These are phyloP conservation scores for Phrixothrix hirtus DNA, from an alignment of 2,888 invertebrate genomes.

Conservation along the genomic window DNA sequence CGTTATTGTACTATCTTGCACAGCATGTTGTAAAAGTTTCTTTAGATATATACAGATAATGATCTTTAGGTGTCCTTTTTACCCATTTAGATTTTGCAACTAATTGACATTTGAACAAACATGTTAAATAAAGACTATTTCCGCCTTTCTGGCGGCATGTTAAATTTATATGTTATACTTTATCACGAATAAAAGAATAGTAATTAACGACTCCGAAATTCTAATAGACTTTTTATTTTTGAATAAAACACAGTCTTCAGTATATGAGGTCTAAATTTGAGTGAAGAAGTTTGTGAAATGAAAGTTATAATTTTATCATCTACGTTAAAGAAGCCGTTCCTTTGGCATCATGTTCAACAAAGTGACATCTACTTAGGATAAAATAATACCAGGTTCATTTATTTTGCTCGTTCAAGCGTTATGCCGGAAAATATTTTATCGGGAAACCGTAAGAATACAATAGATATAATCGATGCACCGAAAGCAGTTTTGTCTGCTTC, in stretches of 20 bases:
- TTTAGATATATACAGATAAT: no score
- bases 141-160: no score
- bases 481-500: not conserved
- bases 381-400: slow-evolving; percentile 46
- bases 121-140: no score
- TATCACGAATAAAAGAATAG: not conserved
- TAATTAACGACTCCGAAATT: not conserved
- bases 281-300: not conserved
- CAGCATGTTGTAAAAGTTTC: no score
- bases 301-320: not conserved
- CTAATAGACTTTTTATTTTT: no score
- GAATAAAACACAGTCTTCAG: no score
- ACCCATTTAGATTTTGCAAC: no score
- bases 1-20: no score
- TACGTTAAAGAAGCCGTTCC: slow-evolving; percentile 13
- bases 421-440: slow-evolving; percentile 49
- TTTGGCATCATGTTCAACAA: slow-evolving; percentile 29
- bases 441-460: slow-evolving; percentile 43
- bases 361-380: slow-evolving; percentile 44
- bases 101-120: no score
- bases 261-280: no score
- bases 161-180: no score
- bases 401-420: slow-evolving; percentile 46
- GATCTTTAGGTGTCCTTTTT: no score
- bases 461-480: slow-evolving; percentile 8